These are phyloP conservation scores for Pangasius sanitwongsei DNA, from an alignment of 2,797 vertebrate species.

Conservation along the genomic window DNA sequence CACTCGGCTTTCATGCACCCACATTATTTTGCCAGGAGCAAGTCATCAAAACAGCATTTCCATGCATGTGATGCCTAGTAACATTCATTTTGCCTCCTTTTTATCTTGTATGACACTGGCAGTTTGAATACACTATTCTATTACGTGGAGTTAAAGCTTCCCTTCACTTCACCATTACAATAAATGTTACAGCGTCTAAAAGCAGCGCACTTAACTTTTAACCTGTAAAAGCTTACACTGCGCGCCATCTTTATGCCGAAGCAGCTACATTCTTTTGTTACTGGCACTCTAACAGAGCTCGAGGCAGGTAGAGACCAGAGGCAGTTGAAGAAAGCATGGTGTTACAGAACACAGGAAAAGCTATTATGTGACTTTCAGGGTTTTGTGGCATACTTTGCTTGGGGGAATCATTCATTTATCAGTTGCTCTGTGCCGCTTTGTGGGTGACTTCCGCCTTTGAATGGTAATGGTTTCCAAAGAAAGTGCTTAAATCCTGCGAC, in stretches of 20 bases:
- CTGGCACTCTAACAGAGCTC: conserved; percentile 54
- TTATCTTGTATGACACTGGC: background rate
- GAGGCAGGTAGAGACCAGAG: conserved; percentile 41
- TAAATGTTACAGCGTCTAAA: conserved; percentile 53
- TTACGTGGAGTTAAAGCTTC: conserved; percentile 22
- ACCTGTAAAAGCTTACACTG: conserved; percentile 49
- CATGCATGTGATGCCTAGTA: conserved; percentile 22
- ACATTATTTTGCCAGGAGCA: conserved; percentile 2
- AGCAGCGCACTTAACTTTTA: conserved; percentile 63
- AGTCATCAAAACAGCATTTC: conserved; percentile 23
- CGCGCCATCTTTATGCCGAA: conserved; percentile 50
- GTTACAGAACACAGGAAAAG: conserved; percentile 53
- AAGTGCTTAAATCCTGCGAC: conserved; percentile 54
- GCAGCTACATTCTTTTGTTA: conserved; percentile 60
- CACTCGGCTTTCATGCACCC: background rate
- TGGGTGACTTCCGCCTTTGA: conserved; percentile 54
- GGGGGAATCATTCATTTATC: conserved; percentile 66
- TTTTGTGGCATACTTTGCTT: conserved; percentile 62
- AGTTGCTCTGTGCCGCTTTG: conserved; percentile 56
- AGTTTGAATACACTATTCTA: conserved; percentile 10
- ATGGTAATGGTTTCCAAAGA: conserved; percentile 54
- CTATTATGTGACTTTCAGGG: conserved; percentile 59
- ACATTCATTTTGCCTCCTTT: conserved; percentile 16
- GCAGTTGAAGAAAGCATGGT: conserved; percentile 42
- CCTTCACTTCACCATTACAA: conserved; percentile 34